Percentiles rank a stretch among this genome's conserved stretches.
Conservation (phyloP, 2,797 vertebrate genomes). For the Tamandua tetradactyla region DNA sequence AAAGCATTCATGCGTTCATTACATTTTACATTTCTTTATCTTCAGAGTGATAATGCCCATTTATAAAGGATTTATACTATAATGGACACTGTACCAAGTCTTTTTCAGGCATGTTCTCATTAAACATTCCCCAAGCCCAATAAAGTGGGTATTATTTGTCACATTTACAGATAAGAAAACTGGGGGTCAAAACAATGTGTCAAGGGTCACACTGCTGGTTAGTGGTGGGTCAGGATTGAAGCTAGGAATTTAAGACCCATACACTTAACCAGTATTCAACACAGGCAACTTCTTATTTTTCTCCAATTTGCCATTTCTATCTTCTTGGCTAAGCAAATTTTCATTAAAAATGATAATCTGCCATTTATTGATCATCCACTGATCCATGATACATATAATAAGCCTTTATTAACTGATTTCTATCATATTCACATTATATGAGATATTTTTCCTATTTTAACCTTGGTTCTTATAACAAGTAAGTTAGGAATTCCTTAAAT, state of each 20-base stretch:
- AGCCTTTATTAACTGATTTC: not conserved
- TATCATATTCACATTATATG: not conserved
- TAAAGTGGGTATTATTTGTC: not conserved
- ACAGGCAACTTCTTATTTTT: not conserved
- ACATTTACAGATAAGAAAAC: not conserved
- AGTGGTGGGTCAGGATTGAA: not conserved
- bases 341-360: not conserved
- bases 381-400: not conserved
- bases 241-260: rapidly evolving
- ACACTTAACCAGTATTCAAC: not conserved
- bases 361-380: not conserved
- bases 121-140: not conserved
- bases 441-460: constrained; percentile 11
- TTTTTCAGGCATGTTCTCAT: not conserved
- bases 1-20: not conserved
- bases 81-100: not conserved
- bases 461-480: not conserved
- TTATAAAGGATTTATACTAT: not conserved
- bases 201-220: not conserved
- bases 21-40: not conserved
- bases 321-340: not conserved
- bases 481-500: not conserved
- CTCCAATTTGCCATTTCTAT: not conserved
- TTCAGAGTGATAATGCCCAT: not conserved
- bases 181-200: not conserved